Evolutionary conservation across 2,797 vertebrate species (phyloP).

Genomic region (Rallus crepitans): DNA sequence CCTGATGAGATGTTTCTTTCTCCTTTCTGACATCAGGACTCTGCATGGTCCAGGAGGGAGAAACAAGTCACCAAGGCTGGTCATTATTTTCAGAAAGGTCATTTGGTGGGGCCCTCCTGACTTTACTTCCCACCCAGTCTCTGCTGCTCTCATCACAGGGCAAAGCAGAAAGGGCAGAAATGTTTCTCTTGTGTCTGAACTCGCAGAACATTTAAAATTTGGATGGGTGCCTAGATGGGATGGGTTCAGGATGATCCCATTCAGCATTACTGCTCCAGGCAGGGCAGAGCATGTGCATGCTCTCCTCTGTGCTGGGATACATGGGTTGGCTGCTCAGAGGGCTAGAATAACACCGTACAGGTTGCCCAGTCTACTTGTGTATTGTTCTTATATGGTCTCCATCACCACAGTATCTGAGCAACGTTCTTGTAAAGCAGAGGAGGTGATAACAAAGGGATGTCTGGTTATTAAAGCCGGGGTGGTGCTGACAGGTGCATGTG

Average conservation of each 20-base stretch:
- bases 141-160: not conserved
- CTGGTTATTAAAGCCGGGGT: not conserved
- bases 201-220: slow-evolving; percentile 14
- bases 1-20: not conserved
- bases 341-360: not conserved
- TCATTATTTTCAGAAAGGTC: not conserved
- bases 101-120: slow-evolving; percentile 6
- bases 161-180: slow-evolving; percentile 42
- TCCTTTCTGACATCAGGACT: not conserved
- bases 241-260: slow-evolving; percentile 51
- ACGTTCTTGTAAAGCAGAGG: not conserved
- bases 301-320: not conserved
- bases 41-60: not conserved
- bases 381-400: not conserved
- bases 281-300: not conserved
- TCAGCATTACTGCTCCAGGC: not conserved
- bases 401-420: not conserved
- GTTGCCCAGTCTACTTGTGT: not conserved
- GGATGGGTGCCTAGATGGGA: slow-evolving; percentile 30
- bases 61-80: not conserved
- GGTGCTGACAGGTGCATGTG: not conserved
- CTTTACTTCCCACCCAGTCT: slow-evolving; percentile 19
- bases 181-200: slow-evolving; percentile 46
- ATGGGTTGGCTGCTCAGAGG: not conserved
- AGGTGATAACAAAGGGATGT: not conserved